phyloP scores from a whole-genome alignment of 2,888 invertebrate genomes.

The Entomobrya proxima region DNA sequence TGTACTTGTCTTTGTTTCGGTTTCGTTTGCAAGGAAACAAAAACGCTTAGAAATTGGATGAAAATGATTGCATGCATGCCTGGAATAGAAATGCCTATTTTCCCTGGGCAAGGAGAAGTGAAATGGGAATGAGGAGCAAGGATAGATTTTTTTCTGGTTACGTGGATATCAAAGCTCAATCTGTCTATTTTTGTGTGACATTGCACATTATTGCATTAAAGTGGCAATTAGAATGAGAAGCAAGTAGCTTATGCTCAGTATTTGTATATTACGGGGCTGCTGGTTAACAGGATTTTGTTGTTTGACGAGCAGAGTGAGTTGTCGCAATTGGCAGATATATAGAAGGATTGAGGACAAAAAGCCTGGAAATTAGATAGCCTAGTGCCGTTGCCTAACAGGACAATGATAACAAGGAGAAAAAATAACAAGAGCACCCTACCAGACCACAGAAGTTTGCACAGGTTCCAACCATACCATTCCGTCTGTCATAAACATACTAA shows the following conservation, averaged over 20 bases:
- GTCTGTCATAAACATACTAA: not conserved
- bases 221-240: not conserved
- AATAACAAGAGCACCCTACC: not conserved
- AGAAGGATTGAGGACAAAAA: too few species aligned
- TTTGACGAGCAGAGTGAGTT: too few species aligned
- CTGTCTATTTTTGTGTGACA: not conserved
- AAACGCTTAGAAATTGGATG: not conserved
- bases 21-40: not conserved
- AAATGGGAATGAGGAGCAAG: not conserved
- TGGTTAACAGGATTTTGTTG: too few species aligned
- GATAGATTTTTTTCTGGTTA: slow-evolving; percentile 7
- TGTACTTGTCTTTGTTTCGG: slow-evolving; percentile 21
- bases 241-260: not conserved
- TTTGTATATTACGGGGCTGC: not conserved
- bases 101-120: not conserved
- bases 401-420: not conserved
- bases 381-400: too few species aligned
- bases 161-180: too few species aligned
- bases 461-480: not conserved
- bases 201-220: not conserved
- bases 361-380: too few species aligned
- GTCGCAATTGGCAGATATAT: too few species aligned
- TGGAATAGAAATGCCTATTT: not conserved
- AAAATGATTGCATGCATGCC: not conserved
- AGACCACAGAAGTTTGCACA: too few species aligned